Percentiles rank a stretch among this genome's conserved stretches.
Evolutionary conservation across 2,113 vertebrate species (phyloP).

Genomic region (Dolichotis patagonum): DNA sequence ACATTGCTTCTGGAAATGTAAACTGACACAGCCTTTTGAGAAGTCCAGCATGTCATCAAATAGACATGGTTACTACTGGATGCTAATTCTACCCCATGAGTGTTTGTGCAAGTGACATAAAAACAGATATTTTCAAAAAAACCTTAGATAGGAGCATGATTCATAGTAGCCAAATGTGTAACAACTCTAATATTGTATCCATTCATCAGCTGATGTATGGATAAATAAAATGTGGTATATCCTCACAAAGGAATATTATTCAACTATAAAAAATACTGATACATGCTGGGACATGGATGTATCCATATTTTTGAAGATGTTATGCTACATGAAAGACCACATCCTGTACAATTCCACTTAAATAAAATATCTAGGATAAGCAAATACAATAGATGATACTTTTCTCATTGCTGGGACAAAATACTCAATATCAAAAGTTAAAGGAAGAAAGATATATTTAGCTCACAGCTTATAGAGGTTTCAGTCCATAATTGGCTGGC

Average conservation of each 20-base stretch:
- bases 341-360: background rate
- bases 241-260: background rate
- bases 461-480: background rate
- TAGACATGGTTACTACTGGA: background rate
- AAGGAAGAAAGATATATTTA: background rate
- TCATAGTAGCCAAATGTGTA: background rate
- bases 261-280: background rate
- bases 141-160: background rate
- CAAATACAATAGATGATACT: background rate
- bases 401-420: background rate
- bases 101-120: constrained; percentile 7
- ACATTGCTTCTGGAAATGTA: background rate
- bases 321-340: background rate
- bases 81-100: background rate
- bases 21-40: background rate
- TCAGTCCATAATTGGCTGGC: background rate
- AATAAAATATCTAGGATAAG: background rate
- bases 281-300: background rate
- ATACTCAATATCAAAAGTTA: background rate
- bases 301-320: background rate
- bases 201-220: background rate
- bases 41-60: background rate
- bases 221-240: background rate
- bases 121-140: background rate
- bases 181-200: background rate